These are phyloP conservation scores for Leptinotarsa undecemlineata DNA, from an alignment of 1,140 invertebrate genomes.

Conservation along the genomic window DNA sequence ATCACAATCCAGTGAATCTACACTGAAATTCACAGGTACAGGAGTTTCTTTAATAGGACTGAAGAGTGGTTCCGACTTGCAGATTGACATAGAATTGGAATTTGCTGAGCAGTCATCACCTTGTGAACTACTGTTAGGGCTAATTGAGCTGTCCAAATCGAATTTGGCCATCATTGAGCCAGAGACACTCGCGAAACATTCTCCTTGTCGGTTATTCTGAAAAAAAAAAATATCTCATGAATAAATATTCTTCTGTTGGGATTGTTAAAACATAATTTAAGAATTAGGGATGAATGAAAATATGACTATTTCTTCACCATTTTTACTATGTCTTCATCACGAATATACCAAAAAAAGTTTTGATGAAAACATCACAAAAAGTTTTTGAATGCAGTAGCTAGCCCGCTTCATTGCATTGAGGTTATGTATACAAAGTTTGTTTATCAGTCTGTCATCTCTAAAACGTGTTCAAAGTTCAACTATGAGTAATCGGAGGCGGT, in stretches of 20 bases:
- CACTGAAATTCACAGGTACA: slow-evolving; percentile 76
- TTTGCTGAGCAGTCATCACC: slow-evolving; percentile 75
- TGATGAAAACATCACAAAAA: too few relatives aligned
- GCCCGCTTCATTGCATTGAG: not conserved
- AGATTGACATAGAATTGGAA: slow-evolving; percentile 80
- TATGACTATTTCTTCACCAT: too few relatives aligned
- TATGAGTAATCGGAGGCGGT: too few relatives aligned
- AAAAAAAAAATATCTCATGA: slow-evolving; percentile 55
- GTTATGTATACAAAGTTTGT: not conserved
- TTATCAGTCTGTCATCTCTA: too few relatives aligned
- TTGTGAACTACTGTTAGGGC: slow-evolving; percentile 72
- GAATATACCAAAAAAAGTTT: too few relatives aligned
- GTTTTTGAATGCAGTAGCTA: not conserved
- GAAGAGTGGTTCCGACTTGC: slow-evolving; percentile 86
- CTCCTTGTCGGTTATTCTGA: slow-evolving; percentile 65
- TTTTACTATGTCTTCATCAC: too few relatives aligned
- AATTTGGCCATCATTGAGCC: slow-evolving; percentile 80
- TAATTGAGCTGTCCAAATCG: slow-evolving; percentile 75
- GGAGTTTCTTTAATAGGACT: slow-evolving; percentile 85
- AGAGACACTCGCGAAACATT: slow-evolving; percentile 80
- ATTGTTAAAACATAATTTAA: not conserved
- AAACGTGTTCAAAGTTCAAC: too few relatives aligned
- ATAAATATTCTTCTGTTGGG: not conserved
- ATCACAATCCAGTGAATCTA: slow-evolving; percentile 88
- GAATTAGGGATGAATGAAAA: too few relatives aligned